phyloP scores from a whole-genome alignment of 2,888 invertebrate genomes.

The Pyrgus malvae region DNA sequence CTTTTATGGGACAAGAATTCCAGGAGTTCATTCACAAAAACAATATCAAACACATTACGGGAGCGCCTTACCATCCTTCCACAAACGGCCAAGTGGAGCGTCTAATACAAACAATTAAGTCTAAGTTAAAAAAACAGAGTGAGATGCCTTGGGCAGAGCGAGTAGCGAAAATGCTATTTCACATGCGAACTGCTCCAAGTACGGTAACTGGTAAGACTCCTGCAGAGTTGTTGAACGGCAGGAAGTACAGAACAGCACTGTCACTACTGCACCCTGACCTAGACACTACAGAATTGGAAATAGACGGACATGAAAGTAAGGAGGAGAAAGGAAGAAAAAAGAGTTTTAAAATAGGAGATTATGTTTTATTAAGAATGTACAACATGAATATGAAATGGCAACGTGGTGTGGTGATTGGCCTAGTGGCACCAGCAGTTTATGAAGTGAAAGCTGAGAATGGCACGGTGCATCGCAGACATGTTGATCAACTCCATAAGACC shows the following conservation, averaged over 20 bases:
- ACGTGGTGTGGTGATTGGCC: neutral
- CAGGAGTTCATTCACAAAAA: conserved; percentile 27
- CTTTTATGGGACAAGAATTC: conserved; percentile 30
- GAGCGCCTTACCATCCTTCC: conserved; percentile 32
- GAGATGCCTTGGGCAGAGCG: conserved; percentile 26
- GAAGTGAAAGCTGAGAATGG: conserved; percentile 6
- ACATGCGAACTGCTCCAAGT: conserved; percentile 25
- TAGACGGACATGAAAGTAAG: neutral
- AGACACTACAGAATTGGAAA: conserved; percentile 3
- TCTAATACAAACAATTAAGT: conserved; percentile 32
- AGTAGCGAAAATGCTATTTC: conserved; percentile 28
- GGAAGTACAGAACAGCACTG: conserved; percentile 25
- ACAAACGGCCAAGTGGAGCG: conserved; percentile 32
- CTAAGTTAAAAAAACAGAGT: conserved; percentile 24
- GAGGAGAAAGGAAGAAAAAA: neutral
- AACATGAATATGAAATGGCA: conserved; percentile 11
- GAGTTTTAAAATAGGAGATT: conserved; percentile 6
- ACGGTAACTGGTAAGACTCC: conserved; percentile 30
- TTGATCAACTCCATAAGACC: conserved; percentile 9
- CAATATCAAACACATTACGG: conserved; percentile 27
- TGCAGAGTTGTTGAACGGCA: conserved; percentile 29
- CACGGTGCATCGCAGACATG: neutral
- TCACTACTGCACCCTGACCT: conserved; percentile 19
- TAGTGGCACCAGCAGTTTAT: conserved; percentile 7
- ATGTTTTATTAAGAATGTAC: conserved; percentile 13